Base-by-base conservation (phyloP, 2,113 vertebrate genomes). In the Cathartes aura region DNA sequence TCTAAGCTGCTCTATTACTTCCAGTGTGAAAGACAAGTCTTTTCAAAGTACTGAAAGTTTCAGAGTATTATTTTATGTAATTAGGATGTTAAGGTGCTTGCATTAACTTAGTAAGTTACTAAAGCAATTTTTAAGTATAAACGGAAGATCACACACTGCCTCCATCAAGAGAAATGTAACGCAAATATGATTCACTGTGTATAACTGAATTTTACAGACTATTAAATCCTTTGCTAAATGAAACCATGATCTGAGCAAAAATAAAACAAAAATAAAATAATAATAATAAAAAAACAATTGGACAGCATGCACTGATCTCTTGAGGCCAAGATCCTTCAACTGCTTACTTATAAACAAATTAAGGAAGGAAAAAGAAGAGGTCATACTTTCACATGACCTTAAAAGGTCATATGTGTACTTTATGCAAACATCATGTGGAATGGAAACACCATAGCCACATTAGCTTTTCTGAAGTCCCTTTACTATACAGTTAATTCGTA, bases 301-400 rank as follows among this genome's bases (percentile, higher is more conserved):
- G 58, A 42, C 22, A 63, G 64, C 43, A 43, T 3, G 3, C 60
- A 45, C 13, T 3, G 36, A 32, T 50, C 47, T 59, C 6, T 4
- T 11, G 12, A 47, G 23, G n/a, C 47, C 1, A 0, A 47, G 24
- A 52, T 67, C 56, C 43, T 87, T 83, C 83, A 75, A 74, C 27
- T 67, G 55, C 36, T 79, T 89, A 71, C 86, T 94, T 90, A 93
- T 21, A 92, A 94, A 81, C 80, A 90, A 93, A 91, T 68, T 50
- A 86, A 81, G 85, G 92, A 95, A 94, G 89, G 55, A 82, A 89
- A 93, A 80, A 47, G 19, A 73, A 88, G 24, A 88, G 92, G 78
- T 90, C 92, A 92, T 36, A 55, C 90, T 96, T 89, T 94, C 90
- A 91, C 75, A 52, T 19, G 83, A 92, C 94, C 86, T 72, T 29